Evolutionary conservation across 35 echinoderm and acorn worm genomes (phyloP).

Genomic region (Apostichopus californicus): DNA sequence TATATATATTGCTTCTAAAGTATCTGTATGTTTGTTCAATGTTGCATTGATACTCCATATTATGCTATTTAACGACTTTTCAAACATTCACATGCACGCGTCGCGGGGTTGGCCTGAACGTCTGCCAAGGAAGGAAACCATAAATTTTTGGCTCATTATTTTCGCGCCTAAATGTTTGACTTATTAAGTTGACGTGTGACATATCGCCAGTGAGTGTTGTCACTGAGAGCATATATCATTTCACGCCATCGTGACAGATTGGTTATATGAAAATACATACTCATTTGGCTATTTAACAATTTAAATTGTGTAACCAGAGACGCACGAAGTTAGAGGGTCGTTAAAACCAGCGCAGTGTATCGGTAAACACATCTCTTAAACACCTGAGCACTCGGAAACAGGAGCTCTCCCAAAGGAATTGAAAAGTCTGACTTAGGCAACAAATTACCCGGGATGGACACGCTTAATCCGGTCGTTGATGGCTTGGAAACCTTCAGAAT

Average conservation of each 20-base stretch:
- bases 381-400: slow-evolving; percentile 39
- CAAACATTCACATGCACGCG: no score
- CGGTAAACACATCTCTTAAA: slow-evolving; percentile 48
- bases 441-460: slow-evolving; percentile 41
- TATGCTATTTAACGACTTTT: no score
- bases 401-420: slow-evolving; percentile 7
- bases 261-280: slow-evolving; percentile 49
- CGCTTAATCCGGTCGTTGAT: slow-evolving; percentile 42
- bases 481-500: slow-evolving; percentile 29
- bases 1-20: no score
- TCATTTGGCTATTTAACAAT: slow-evolving; percentile 36
- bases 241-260: slow-evolving; percentile 39
- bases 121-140: background rate
- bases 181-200: slow-evolving; percentile 44
- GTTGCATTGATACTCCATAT: no score
- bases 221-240: slow-evolving; percentile 19
- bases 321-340: background rate
- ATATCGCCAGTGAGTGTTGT: slow-evolving; percentile 33
- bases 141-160: slow-evolving; percentile 41
- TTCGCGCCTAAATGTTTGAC: slow-evolving; percentile 39
- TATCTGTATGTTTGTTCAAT: no score
- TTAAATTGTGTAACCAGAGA: slow-evolving; percentile 49
- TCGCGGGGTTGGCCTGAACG: no score
- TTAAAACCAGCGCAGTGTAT: slow-evolving; percentile 47
- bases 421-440: slow-evolving; percentile 4